These are phyloP conservation scores for Cephus sareptanus DNA, from an alignment of 2,888 invertebrate species.

Conservation along the genomic window DNA sequence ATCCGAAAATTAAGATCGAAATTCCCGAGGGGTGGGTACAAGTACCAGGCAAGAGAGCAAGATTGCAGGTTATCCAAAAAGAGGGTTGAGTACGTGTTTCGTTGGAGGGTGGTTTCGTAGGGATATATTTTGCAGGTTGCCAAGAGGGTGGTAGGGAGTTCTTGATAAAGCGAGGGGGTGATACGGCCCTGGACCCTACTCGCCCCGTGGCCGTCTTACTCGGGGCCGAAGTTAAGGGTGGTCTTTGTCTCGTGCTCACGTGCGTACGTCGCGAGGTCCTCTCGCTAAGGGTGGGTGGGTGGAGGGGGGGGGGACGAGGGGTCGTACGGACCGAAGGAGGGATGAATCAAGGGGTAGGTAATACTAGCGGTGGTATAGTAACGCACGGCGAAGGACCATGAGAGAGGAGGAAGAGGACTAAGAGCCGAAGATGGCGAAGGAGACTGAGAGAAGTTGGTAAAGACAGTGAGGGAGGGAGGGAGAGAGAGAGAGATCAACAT, in stretches of 20 bases:
- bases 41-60: background rate
- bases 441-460: slow-evolving; percentile 2
- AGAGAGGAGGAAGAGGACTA: slow-evolving; percentile 13
- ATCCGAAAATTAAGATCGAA: background rate
- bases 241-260: slow-evolving; percentile 45
- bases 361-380: slow-evolving; percentile 7
- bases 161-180: slow-evolving; percentile 7
- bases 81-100: background rate
- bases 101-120: background rate
- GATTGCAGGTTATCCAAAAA: background rate
- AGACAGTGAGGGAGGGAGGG: slow-evolving; percentile 3
- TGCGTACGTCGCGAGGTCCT: slow-evolving; percentile 4
- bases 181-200: slow-evolving; percentile 45
- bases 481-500: background rate
- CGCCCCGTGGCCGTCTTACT: slow-evolving; percentile 22
- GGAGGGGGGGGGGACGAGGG: background rate
- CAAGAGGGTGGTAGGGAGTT: background rate
- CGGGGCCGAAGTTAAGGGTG: slow-evolving; percentile 45
- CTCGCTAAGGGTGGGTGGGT: slow-evolving; percentile 17
- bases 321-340: background rate
- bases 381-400: slow-evolving; percentile 11
- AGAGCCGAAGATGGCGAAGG: slow-evolving; percentile 5
- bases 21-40: background rate
- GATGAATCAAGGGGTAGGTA: slow-evolving; percentile 7
- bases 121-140: background rate